These are phyloP conservation scores for Hydropotes inermis DNA, from an alignment of 2,113 vertebrate genomes.

Conservation along the genomic window DNA sequence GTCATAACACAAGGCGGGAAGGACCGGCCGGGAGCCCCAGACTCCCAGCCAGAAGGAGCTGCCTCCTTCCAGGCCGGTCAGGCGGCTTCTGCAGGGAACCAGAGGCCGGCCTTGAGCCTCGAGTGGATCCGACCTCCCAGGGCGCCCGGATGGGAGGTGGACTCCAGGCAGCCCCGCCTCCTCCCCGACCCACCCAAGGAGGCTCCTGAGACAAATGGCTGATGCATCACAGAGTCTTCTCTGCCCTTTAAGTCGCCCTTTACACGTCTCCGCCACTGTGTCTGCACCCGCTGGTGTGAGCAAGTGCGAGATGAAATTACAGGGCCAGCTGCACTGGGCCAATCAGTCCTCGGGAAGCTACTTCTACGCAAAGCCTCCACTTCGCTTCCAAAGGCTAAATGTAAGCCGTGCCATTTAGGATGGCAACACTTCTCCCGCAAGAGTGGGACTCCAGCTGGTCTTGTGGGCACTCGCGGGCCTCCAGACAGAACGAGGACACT, in stretches of 20 bases:
- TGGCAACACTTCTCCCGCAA: accelerated
- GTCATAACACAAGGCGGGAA: accelerated
- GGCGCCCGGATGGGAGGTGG: accelerated
- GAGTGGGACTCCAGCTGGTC: not conserved
- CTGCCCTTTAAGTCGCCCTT: not conserved
- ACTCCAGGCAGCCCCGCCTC: accelerated
- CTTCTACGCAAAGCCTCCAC: not conserved
- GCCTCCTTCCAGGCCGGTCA: not conserved
- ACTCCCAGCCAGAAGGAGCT: not conserved
- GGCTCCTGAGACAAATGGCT: accelerated
- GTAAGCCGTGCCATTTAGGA: not conserved
- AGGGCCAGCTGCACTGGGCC: not conserved
- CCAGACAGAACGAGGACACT: not conserved
- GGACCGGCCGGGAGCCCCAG: not conserved
- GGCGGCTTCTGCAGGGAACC: not conserved
- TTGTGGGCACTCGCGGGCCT: accelerated
- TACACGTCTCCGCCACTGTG: accelerated
- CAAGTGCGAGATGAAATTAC: not conserved
- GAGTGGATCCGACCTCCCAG: not conserved
- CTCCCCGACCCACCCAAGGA: not conserved
- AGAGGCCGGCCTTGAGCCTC: accelerated
- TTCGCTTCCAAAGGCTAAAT: not conserved
- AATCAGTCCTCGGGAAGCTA: not conserved
- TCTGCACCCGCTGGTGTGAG: not conserved
- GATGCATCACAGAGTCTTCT: accelerated